phyloP scores from a whole-genome alignment of 2,797 vertebrate species.

The Diceros bicornis region DNA sequence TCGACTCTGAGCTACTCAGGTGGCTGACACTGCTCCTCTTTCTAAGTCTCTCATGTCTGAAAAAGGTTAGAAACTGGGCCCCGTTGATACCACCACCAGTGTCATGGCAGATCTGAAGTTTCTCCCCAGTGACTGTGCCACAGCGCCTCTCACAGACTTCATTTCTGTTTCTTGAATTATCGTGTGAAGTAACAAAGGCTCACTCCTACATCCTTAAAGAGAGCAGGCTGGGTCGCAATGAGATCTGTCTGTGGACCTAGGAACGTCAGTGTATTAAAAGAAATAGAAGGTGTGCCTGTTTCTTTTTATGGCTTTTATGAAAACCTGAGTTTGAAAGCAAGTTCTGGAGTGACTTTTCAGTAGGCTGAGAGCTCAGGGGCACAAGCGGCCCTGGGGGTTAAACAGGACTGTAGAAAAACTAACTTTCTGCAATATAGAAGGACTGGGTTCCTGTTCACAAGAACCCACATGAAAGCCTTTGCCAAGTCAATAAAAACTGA shows the following conservation, averaged over 20 bases:
- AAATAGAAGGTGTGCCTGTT: background rate
- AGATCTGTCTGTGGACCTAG: background rate
- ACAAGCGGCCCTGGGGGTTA: background rate
- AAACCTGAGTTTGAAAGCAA: background rate
- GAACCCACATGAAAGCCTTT: background rate
- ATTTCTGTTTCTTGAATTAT: background rate
- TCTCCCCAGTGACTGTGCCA: rapidly evolving
- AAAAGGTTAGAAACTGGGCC: background rate
- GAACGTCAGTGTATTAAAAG: background rate
- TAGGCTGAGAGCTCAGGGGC: background rate
- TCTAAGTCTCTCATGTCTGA: background rate
- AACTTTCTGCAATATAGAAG: background rate
- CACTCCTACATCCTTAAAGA: background rate
- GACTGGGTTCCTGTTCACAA: background rate
- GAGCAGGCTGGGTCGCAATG: background rate
- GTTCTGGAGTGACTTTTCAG: background rate
- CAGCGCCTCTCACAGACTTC: rapidly evolving
- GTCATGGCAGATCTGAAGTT: background rate
- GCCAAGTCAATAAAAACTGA: background rate
- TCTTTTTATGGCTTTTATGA: constrained; percentile 1
- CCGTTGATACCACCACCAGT: rapidly evolving
- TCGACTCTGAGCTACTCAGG: background rate
- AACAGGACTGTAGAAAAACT: background rate
- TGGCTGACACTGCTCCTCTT: background rate
- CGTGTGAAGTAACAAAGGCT: background rate